Base-by-base conservation (phyloP, 1,140 invertebrate species). In the Drosophila albomicans region DNA sequence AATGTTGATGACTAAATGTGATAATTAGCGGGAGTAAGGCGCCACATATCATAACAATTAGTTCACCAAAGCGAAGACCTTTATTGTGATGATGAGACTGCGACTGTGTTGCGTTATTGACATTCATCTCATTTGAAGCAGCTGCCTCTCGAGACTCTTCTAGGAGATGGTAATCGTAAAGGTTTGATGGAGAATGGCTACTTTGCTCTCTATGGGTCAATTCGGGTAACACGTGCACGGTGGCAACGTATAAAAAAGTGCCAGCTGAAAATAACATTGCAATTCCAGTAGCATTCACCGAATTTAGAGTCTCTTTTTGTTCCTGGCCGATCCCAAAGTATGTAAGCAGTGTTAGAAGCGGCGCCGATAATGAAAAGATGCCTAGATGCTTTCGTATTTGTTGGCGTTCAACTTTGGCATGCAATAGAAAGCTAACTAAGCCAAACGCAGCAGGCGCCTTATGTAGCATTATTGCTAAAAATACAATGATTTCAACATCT, bases 391-490 rank as follows among this genome's bases (percentile, higher is more conserved):
- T 96, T 43, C 96, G 93, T 81, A 99, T 99, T 79, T 96, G 94
- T 76, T 89, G 94, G 88, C 94, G 93, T 76, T 99, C 98, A 7
- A 99, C 95, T 2, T 98, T 98, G 92, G 98, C 98, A 91, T 99
- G 98, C 67, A 99, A 93, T 54, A 99, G 93, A 93, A 99, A 99
- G 32, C 98, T 99, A 10, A 99, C 98, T 1, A 99, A 94, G 38
- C 99, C 99, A 95, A 99, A 99, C 5, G 99, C 98, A 25, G 99
- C 98, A 3, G 99, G 99, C 10, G 98, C 98, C 94, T 99, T 99
- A 91, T 99, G 99, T 11, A 99, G 93, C 98, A 99, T 99, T 75
- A 99, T 99, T 25, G 99, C 99, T 38, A 99, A 92, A 93, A 99
- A 99, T 15, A 99, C 98, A 75, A 99, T 99, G 82, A 99, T 96